phyloP scores from a whole-genome alignment of 2,888 invertebrate genomes.

The Calameuta pallipes region DNA sequence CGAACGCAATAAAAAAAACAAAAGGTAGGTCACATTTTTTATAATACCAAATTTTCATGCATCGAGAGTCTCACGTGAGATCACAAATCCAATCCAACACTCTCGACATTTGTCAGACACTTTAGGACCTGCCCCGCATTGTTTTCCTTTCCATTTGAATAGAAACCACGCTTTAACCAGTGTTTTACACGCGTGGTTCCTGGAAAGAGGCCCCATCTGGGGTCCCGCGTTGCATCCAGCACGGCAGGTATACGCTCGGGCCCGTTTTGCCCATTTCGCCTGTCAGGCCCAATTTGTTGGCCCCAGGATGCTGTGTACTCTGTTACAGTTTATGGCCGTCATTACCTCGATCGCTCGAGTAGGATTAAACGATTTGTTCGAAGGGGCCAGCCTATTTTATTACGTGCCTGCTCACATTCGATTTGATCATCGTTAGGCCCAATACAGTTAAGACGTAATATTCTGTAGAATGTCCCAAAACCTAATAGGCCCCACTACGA shows the following conservation, averaged over 20 bases:
- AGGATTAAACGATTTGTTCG: slow-evolving; percentile 63
- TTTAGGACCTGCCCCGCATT: slow-evolving; percentile 56
- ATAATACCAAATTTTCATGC: not conserved
- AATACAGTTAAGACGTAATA: slow-evolving; percentile 6
- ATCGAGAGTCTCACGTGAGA: not conserved
- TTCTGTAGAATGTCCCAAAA: not conserved
- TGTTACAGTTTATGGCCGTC: slow-evolving; percentile 62
- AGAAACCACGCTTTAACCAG: slow-evolving; percentile 61
- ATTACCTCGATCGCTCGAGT: slow-evolving; percentile 61
- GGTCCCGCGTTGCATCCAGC: slow-evolving; percentile 28
- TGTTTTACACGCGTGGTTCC: slow-evolving; percentile 63
- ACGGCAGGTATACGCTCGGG: slow-evolving; percentile 43
- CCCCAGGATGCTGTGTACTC: slow-evolving; percentile 38
- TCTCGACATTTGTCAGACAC: slow-evolving; percentile 60
- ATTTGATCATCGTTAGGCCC: slow-evolving; percentile 25
- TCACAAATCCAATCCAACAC: slow-evolving; percentile 12
- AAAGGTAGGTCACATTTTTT: not conserved
- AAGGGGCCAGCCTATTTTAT: slow-evolving; percentile 33
- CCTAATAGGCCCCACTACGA: not conserved
- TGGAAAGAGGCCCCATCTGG: slow-evolving; percentile 53
- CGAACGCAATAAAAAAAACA: not conserved
- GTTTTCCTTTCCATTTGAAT: slow-evolving; percentile 58
- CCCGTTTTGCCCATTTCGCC: slow-evolving; percentile 53
- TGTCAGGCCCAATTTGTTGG: slow-evolving; percentile 64
- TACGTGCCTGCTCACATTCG: slow-evolving; percentile 31